Evolutionary conservation across 2,113 vertebrate species (phyloP).

Genomic region (Dendrocopos noguchii): DNA sequence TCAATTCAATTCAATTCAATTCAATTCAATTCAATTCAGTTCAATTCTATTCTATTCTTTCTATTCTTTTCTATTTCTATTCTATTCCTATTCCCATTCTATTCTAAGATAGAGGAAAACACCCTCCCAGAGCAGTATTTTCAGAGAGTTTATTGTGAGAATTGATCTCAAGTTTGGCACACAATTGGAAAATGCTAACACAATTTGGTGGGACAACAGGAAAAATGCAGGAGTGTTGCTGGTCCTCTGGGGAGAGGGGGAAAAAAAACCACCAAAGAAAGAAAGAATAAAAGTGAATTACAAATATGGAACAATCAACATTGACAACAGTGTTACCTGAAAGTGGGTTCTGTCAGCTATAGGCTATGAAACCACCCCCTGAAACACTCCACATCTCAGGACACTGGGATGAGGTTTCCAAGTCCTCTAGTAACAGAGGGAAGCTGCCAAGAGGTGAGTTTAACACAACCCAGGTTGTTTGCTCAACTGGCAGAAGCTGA

Average conservation of each 20-base stretch:
- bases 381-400: not conserved
- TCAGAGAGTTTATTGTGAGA: slow-evolving; percentile 53
- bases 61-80: too few relatives aligned
- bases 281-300: not conserved
- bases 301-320: not conserved
- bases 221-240: not conserved
- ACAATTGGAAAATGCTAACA: slow-evolving; percentile 11
- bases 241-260: not conserved
- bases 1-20: too few relatives aligned
- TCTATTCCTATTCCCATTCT: too few relatives aligned
- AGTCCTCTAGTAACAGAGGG: not conserved
- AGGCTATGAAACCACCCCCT: not conserved
- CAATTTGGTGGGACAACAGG: slow-evolving; percentile 16
- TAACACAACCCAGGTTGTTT: not conserved
- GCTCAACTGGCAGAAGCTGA: not conserved
- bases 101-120: not conserved
- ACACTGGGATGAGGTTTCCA: not conserved
- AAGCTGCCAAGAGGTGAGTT: not conserved
- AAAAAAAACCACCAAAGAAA: not conserved
- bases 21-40: too few relatives aligned
- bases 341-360: not conserved
- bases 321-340: not conserved
- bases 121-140: not conserved
- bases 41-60: too few relatives aligned
- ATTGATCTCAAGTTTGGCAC: slow-evolving; percentile 37